Base-by-base conservation (phyloP, 2,888 invertebrate species). In the Hyposoter didymator region DNA sequence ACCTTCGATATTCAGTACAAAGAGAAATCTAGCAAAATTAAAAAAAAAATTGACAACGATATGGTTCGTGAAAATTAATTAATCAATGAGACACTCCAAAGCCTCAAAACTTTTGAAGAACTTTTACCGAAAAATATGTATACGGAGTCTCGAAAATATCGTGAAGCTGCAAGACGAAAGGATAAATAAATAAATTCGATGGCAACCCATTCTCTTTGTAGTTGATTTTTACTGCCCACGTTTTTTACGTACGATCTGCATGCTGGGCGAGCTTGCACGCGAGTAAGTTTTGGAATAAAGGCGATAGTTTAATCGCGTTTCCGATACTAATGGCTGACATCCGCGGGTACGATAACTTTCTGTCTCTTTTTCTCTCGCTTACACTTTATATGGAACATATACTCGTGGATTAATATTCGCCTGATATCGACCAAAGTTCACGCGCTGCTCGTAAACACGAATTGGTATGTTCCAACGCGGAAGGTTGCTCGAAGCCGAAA, bases 261-360 rank as follows among this genome's bases (percentile, higher is more conserved):
- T 78, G 80, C 73, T 69, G 66, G 17, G 47, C 47, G 28, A 69
- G 69, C 52, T 70, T 45, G 47, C 66, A 70, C 62, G n/a, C 55
- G 74, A 59, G 28, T 62, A 76, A 59, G 75, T 76, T 19, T 69
- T 43, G 78, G 85, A 84, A 86, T 85, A 83, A 86, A 88, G 76
- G 86, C 80, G 85, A 86, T 84, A 88, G 85, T 62, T 85, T 82
- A 88, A 89, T 89, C 85, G 87, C 88, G 88, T 90, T 89, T 90
- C 87, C 86, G 89, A 88, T 87, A 90, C 88, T 90, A 91, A 91
- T 90, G 88, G 88, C 75, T 89, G 90, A 90, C 90, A 90, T 90
- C 89, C 89, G 87, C 88, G 87, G 75, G 78, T 35, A 19, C 52
- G 72, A 49, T 72, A 17, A 7, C 55, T 43, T 43, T 55, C n/a